Evolutionary conservation across 2,888 invertebrate genomes (phyloP).

Genomic region (Atrina japonica): DNA sequence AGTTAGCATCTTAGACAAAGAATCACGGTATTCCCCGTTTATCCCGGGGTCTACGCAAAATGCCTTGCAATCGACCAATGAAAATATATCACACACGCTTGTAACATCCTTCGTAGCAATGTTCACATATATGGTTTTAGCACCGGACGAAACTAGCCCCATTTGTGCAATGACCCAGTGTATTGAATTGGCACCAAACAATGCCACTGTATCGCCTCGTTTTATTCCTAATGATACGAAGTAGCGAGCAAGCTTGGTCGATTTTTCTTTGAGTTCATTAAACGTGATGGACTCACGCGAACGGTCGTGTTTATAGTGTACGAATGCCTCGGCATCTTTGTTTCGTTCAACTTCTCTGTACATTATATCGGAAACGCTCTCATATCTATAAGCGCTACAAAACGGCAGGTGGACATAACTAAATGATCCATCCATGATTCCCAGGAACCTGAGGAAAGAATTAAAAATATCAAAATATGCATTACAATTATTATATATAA

Average conservation of each 20-base stretch:
- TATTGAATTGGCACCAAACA: slow-evolving; percentile 21
- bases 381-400: too few species aligned
- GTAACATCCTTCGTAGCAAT: not conserved
- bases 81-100: not conserved
- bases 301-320: not conserved
- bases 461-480: too few species aligned
- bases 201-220: slow-evolving; percentile 6
- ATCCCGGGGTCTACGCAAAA: slow-evolving; percentile 1
- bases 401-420: too few species aligned
- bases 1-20: not conserved
- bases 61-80: not conserved
- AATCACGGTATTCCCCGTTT: not conserved
- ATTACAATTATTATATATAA: too few species aligned
- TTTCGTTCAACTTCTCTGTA: too few species aligned
- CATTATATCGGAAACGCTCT: too few species aligned
- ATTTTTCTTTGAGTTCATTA: not conserved
- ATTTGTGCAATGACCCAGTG: slow-evolving; percentile 19
- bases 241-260: not conserved
- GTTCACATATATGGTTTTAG: slow-evolving; percentile 4
- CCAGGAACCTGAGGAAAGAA: too few species aligned
- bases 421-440: too few species aligned
- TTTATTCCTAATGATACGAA: slow-evolving; percentile 5
- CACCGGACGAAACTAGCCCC: slow-evolving; percentile 11
- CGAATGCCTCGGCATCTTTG: not conserved
- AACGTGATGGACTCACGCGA: not conserved